Percentiles rank a stretch among this genome's conserved stretches.
Conservation (phyloP, 2,797 vertebrate genomes). For the Halcyon chelicuti region DNA sequence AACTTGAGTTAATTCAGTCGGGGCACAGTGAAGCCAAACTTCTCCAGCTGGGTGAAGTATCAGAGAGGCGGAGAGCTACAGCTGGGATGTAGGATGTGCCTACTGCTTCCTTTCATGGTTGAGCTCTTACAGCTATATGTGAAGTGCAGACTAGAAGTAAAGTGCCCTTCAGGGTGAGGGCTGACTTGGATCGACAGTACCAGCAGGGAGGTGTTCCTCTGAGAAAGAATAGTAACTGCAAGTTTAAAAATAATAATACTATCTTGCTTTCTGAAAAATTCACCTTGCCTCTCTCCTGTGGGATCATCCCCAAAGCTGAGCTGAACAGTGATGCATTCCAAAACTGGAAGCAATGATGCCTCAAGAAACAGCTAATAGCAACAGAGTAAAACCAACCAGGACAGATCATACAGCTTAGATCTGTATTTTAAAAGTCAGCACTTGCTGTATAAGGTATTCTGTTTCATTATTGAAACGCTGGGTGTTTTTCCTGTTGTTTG, state of each 20-base stretch:
- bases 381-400: neutral
- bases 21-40: neutral
- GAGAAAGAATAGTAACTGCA: neutral
- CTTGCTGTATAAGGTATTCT: neutral
- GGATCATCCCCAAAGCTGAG: constrained; percentile 14
- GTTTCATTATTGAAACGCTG: neutral
- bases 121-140: neutral
- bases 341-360: constrained; percentile 23
- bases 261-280: neutral
- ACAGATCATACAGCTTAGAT: neutral
- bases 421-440: neutral
- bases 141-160: constrained; percentile 8
- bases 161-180: constrained; percentile 31
- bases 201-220: constrained; percentile 7
- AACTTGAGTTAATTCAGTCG: neutral
- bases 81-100: neutral
- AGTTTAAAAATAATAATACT: neutral
- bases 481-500: neutral
- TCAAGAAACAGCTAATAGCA: constrained; percentile 16
- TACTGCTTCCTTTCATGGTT: constrained; percentile 34
- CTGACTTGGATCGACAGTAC: neutral
- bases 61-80: neutral
- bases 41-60: constrained; percentile 7
- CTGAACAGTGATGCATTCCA: constrained; percentile 25
- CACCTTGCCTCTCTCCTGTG: neutral